Evolutionary conservation across 2,888 invertebrate genomes (phyloP).

Genomic region (Ramazzottius varieornatus): DNA sequence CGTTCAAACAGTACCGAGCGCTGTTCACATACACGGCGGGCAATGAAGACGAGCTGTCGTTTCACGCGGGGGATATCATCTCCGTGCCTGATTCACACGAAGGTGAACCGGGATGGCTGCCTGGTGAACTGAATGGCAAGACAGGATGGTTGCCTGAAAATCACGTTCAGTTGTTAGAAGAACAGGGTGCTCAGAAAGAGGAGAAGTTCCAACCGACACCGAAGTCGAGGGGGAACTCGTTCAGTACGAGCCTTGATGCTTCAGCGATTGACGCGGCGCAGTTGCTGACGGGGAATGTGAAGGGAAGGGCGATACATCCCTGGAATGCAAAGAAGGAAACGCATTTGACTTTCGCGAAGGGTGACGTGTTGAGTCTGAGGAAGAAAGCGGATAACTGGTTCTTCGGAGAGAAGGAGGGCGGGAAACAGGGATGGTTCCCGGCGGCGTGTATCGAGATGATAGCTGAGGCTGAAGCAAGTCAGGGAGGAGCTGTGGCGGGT

Average conservation of each 20-base stretch:
- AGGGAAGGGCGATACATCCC: conserved; percentile 30
- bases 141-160: conserved; percentile 92
- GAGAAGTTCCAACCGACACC: not conserved
- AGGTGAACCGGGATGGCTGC: conserved; percentile 89
- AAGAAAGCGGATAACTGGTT: conserved; percentile 38
- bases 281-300: conserved; percentile 12
- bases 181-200: not conserved
- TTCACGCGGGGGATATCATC: conserved; percentile 77
- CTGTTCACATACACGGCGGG: conserved; percentile 77
- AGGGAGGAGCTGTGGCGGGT: not conserved
- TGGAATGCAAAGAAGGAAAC: conserved; percentile 34
- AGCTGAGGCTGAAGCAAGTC: conserved; percentile 11
- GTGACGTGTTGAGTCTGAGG: conserved; percentile 32
- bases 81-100: conserved; percentile 38
- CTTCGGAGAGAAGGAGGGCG: conserved; percentile 31
- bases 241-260: not conserved
- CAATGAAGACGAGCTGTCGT: conserved; percentile 66
- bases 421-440: conserved; percentile 32
- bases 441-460: conserved; percentile 31
- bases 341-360: conserved; percentile 35
- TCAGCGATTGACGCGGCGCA: not conserved
- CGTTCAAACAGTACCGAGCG: conserved; percentile 44
- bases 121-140: conserved; percentile 63
- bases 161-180: conserved; percentile 51
- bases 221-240: not conserved